Evolutionary conservation across 2,797 vertebrate species (phyloP).

Genomic region (Gambelia wislizenii): DNA sequence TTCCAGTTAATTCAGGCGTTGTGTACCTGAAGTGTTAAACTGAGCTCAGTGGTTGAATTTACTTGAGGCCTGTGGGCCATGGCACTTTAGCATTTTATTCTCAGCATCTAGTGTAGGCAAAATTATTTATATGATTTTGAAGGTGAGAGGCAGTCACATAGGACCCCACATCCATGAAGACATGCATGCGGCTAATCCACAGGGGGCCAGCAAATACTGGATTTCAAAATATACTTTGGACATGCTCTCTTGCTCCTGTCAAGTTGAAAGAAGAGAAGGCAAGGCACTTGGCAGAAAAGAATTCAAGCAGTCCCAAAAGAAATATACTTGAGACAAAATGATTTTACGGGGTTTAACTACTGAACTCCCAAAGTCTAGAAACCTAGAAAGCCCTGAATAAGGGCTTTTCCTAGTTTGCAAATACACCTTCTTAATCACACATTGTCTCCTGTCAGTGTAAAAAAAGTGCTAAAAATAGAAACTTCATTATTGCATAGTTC

Average conservation of each 20-base stretch:
- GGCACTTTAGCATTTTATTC: constrained; percentile 32
- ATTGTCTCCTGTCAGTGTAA: not conserved
- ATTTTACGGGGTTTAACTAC: constrained; percentile 39
- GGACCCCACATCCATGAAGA: not conserved
- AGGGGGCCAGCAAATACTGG: not conserved
- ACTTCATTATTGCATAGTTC: not conserved
- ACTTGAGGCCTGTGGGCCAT: not conserved
- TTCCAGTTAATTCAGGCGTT: constrained; percentile 23
- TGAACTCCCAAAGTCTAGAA: not conserved
- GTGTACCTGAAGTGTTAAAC: not conserved
- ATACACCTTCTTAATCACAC: not conserved
- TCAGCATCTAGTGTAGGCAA: constrained; percentile 19
- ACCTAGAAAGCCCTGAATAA: not conserved
- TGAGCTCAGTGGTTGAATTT: constrained; percentile 7
- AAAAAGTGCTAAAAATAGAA: not conserved
- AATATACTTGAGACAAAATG: not conserved
- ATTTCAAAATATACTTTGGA: constrained; percentile 39
- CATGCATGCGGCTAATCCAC: constrained; percentile 34
- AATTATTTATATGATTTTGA: not conserved
- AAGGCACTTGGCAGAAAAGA: constrained; percentile 13
- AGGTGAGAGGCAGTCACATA: constrained; percentile 17
- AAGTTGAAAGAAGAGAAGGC: constrained; percentile 22
- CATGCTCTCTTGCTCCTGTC: constrained; percentile 10
- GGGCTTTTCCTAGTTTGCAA: not conserved
- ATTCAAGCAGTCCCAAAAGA: not conserved